Evolutionary conservation across 30 jellyfish, hydroid and myxozoan species (phyloP), one percentile per base, ranked within the genome.

Genomic region (Aurelia aurita): DNA sequence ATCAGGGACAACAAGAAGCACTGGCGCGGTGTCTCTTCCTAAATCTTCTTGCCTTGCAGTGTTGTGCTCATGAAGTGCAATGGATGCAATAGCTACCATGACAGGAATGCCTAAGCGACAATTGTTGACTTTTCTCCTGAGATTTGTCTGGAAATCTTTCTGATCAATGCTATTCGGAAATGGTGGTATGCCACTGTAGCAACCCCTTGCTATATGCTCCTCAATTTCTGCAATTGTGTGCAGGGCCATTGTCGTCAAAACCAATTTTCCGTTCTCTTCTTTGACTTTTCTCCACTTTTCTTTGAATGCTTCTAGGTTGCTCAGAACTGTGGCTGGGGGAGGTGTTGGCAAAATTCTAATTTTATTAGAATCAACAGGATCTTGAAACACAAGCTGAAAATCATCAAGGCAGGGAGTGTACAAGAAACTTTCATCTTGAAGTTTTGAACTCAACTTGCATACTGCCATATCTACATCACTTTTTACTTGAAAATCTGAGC

Each of bases 51-150:
- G 87, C 74, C 88, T 93, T 23, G 89, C 74, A n/a, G 84, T 82
- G 66, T 93, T 93, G 67, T 70, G 88, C 25, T 93, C 98, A 73
- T 93, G 98, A 59, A 93, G 88, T 22, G 93, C 94, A 82, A 93
- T 79, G 20, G 98, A 80, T 39, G 93, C 91, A 28, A 93, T 79
- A 53, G 98, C 98, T 16, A 93, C 96, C 85, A 84, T 93, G 34
- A 93, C 88, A 16, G 96, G 96, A 12, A 93, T 93, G 5, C 97
- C 95, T 6, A 93, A 80, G 11, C 98, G 92, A 39, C 98, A 93
- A 59, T 88, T 89, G 20, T 97, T 87, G 63, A 93, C 93, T 32
- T 90, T 81, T 72, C 72, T 77, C 62, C 93, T 87, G 91, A 93
- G 47, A 12, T 82, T 84, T 53, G 55, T 31, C 63, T 93, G 98